Conservation (phyloP, 2,797 vertebrate species). For the Spondyliosoma cantharus region DNA sequence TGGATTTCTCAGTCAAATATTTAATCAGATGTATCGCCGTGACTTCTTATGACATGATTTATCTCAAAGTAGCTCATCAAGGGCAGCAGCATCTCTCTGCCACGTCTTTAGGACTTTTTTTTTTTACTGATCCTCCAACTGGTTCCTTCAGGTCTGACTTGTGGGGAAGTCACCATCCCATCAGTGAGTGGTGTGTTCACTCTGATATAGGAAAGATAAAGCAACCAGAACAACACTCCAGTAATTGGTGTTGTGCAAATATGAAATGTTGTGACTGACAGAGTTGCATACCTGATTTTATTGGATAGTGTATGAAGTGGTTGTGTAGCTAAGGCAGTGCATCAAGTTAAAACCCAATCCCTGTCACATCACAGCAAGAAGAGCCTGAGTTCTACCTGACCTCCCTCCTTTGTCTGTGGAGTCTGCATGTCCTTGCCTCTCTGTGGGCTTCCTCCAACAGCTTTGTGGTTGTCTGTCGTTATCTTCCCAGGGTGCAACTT, state of each 20-base stretch:
- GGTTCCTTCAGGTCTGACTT: neutral
- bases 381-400: neutral
- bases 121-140: neutral
- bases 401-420: neutral
- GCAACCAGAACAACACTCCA: neutral
- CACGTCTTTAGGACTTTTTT: neutral
- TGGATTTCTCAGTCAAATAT: neutral
- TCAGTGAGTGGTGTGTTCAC: neutral
- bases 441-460: neutral
- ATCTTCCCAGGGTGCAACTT: conserved; percentile 3
- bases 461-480: neutral
- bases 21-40: neutral
- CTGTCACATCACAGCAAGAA: neutral
- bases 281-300: neutral
- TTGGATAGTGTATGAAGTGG: neutral
- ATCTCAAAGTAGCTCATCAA: neutral
- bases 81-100: neutral
- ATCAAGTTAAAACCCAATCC: neutral
- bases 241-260: neutral
- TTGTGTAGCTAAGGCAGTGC: too few relatives aligned
- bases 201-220: neutral
- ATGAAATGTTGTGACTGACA: neutral
- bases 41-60: neutral
- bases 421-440: neutral
- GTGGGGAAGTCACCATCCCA: too few relatives aligned